Base-by-base conservation (phyloP, 2,888 invertebrate genomes). In the Xylophagus ater region DNA sequence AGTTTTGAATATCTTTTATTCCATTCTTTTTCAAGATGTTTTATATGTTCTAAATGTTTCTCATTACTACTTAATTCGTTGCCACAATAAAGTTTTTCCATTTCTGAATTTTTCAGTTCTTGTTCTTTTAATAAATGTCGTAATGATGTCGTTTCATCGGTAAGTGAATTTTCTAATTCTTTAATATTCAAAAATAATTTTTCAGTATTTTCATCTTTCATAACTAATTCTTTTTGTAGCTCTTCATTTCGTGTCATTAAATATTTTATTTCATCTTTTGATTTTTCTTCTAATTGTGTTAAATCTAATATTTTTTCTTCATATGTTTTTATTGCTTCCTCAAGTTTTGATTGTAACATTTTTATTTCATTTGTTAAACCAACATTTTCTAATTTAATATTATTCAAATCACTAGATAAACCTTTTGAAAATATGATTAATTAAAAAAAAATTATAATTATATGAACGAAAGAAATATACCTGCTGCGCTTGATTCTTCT, bases 181-280 rank as follows among this genome's bases (percentile, higher is more conserved):
- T 60, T 56, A 24, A 60, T 52, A 23, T 55, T 56, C 44, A 59
- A 43, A 2, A 56, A 54, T 43, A 63, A 53, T 32, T 60, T 60
- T 44, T 61, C 54, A 50, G 24, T 53, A 13, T 17, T 32, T 24
- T 58, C 55, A 41, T 58, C 58, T 29, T 60, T 61, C 21, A 45
- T 48, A 29, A 59, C 43, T 30, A 61, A 43, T 38, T 61, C 58
- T 4, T 50, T 42, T 44, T 58, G 55, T 18, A 61, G 43, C 5
- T 50, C 45, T 8, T 57, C 53, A 42, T 54, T 59, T 42, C 58
- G 51, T n/a, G 50, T 50, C 26, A 55, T 50, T 33, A 60, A 44
- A 35, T 57, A 53, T 21, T 48, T 51, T 1, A 58, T 48, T 32
- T 58, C 54, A 34, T 34, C 31, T 18, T 33, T 34, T 4, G 37